Evolutionary conservation across 1,140 invertebrate genomes (phyloP), one percentile per base, ranked within the genome.

Genomic region (Euwallacea similis): DNA sequence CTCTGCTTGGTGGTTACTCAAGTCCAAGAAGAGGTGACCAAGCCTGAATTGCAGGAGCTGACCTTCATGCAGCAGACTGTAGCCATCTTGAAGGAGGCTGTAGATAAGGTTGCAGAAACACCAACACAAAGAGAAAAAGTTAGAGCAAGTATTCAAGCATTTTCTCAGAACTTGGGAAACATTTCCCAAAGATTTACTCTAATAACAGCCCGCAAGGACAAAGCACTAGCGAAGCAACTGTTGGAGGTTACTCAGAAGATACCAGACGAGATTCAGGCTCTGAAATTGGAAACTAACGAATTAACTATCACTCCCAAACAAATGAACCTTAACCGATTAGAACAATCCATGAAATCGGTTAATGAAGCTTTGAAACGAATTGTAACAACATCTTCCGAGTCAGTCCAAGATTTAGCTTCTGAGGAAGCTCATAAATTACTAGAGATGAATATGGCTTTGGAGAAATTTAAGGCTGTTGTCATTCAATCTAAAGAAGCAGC

Each of bases 1-100:
- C 55, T 76, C 13, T 72, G 60, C 46, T 41, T 62, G 8, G 66
- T 53, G 44, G 60, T 75, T 60, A 42, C n/a, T 2, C 7, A 73
- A 62, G 47, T 60, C 16, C 53, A 66, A 44, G 60, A 65, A 33
- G 11, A 68, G 43, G 1, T 72, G 42, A 10, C 46, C 16, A 56
- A 72, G 42, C 60, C 70, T 1, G 16, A 70, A 59, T 50, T 73
- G 59, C n/a, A 66, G 21, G 43, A 64, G 46, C 8, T 42, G 16
- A 42, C 61, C 8, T 42, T 46, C 44, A 41, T 72, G 33, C 59
- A 72, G 21, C 13, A 11, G 6, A 68, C 60, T 2, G 16, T 74
- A 42, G 44, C 58, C 16, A 15, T 56, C 13, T 50, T 74, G 44
- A 72, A 72, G 42, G 53, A 59, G n/a, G 42, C 56, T 16, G 42